These are phyloP conservation scores for Pemphredon lugubris DNA, from an alignment of 2,888 invertebrate species.

Conservation along the genomic window DNA sequence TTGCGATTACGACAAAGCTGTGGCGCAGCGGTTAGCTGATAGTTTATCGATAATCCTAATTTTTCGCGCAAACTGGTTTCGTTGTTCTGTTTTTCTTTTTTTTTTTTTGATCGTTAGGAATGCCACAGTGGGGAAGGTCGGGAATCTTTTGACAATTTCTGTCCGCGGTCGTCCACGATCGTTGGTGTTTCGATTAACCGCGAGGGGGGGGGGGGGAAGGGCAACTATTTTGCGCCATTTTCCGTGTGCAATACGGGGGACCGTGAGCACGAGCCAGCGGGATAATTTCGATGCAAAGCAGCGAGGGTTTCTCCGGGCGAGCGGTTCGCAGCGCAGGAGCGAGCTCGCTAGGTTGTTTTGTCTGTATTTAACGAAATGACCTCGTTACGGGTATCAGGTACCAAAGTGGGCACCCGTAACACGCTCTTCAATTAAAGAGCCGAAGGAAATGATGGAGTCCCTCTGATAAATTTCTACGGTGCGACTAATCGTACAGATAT, in stretches of 20 bases:
- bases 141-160: no score
- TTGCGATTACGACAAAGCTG: no score
- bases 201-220: no score
- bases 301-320: constrained; percentile 50
- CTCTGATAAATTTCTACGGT: constrained; percentile 52
- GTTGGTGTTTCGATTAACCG: not conserved
- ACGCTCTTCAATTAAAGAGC: constrained; percentile 57
- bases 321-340: constrained; percentile 14
- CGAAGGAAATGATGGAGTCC: constrained; percentile 39
- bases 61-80: no score
- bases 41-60: no score
- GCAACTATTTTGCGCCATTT: constrained; percentile 32
- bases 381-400: constrained; percentile 61
- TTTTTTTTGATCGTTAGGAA: no score
- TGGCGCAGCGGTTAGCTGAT: no score
- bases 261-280: constrained; percentile 17
- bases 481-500: constrained; percentile 53
- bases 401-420: constrained; percentile 36
- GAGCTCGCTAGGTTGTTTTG: constrained; percentile 50
- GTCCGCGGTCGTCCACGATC: no score
- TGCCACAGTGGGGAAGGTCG: no score
- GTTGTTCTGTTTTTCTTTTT: no score
- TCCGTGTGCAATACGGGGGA: constrained; percentile 13
- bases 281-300: constrained; percentile 63
- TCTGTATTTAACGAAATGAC: constrained; percentile 59